Conservation (phyloP, 2,797 vertebrate genomes). For the Ciconia nigra region DNA sequence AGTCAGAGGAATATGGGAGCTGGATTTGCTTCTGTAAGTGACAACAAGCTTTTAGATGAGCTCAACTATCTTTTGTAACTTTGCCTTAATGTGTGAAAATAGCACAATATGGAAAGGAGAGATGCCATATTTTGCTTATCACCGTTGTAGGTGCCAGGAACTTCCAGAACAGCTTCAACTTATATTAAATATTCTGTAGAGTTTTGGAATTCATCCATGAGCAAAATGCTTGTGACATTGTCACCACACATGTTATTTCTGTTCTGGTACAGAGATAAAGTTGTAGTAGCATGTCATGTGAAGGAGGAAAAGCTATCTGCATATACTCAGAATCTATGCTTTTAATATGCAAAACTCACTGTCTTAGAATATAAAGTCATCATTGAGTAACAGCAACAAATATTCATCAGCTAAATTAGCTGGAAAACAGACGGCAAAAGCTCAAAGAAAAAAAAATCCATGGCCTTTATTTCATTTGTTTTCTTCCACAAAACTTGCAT, state of each 20-base stretch:
- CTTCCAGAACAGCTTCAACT: slow-evolving; percentile 30
- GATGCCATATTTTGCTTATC: slow-evolving; percentile 40
- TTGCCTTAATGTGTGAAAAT: slow-evolving; percentile 32
- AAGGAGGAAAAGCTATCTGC: not conserved
- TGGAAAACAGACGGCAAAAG: not conserved
- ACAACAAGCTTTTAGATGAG: not conserved
- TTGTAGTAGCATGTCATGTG: not conserved
- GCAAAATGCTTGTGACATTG: slow-evolving; percentile 21
- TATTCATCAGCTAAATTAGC: not conserved
- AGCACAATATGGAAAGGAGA: slow-evolving; percentile 23
- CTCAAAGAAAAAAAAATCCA: not conserved
- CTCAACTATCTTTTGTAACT: slow-evolving; percentile 27
- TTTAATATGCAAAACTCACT: not conserved
- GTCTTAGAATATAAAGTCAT: not conserved
- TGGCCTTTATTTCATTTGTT: not conserved
- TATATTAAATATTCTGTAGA: slow-evolving; percentile 23
- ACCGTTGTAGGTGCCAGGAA: not conserved
- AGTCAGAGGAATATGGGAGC: not conserved
- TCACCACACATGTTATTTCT: not conserved
- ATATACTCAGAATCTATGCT: not conserved
- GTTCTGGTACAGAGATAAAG: not conserved
- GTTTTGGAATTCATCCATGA: slow-evolving; percentile 22
- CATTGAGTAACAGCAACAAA: not conserved
- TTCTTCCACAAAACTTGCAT: not conserved
- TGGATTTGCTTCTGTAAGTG: not conserved